Evolutionary conservation across 2,888 invertebrate species (phyloP).

Genomic region (Leptopilina myrica): DNA sequence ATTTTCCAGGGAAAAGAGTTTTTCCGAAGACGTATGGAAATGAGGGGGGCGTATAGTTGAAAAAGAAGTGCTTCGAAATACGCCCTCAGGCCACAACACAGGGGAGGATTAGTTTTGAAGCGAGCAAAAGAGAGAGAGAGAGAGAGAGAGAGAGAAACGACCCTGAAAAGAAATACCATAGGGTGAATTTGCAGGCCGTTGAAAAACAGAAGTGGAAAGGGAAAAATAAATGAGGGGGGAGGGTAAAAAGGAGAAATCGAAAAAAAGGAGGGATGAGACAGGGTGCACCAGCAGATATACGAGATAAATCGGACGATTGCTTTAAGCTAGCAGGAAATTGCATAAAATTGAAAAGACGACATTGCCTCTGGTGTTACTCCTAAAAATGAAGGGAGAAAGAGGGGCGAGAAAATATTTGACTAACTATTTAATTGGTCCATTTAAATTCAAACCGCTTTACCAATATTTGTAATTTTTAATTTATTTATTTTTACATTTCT

Average conservation of each 20-base stretch:
- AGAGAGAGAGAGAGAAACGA: conserved; percentile 33
- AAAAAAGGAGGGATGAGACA: background rate
- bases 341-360: conserved; percentile 50
- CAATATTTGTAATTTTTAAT: too few relatives aligned
- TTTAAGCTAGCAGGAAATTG: conserved; percentile 54
- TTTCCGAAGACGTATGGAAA: conserved; percentile 57
- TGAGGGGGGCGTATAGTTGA: conserved; percentile 54
- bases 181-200: conserved; percentile 43
- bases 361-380: conserved; percentile 25
- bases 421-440: conserved; percentile 54
- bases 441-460: conserved; percentile 54
- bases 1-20: conserved; percentile 32
- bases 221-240: too few relatives aligned
- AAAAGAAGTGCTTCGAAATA: conserved; percentile 57
- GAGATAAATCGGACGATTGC: conserved; percentile 55
- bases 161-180: conserved; percentile 49
- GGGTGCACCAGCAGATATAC: conserved; percentile 40
- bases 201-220: conserved; percentile 2
- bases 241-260: too few relatives aligned
- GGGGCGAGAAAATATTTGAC: conserved; percentile 54
- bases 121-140: conserved; percentile 42
- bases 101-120: conserved; percentile 53
- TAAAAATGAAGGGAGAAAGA: conserved; percentile 35
- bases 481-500: too few relatives aligned
- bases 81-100: conserved; percentile 51